Base-by-base conservation (phyloP, 2,888 invertebrate species). In the Philereme vetulata region DNA sequence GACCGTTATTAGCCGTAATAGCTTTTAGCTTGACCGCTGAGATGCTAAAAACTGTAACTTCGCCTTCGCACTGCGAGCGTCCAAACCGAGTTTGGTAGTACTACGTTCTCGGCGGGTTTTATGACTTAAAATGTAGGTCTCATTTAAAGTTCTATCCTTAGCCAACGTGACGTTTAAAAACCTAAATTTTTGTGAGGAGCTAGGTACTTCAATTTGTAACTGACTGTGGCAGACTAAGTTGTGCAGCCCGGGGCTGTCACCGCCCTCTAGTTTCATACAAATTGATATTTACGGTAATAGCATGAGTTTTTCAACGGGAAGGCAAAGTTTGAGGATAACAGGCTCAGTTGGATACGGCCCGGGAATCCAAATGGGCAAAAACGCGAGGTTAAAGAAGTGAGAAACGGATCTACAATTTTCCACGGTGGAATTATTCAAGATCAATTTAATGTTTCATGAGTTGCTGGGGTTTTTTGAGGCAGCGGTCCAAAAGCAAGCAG, bases 231-330 rank as follows among this genome's bases (percentile, higher is more conserved):
- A 78, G 78, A 72, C 67, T 74, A 85, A 85, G 81, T 86, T 85
- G 78, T 70, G 71, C 78, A 70, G 77, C 76, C 72, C 72, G 68
- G 71, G 77, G 78, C 81, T 66, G 77, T 78, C 80, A 79, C 86
- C 87, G 80, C 88, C 88, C 84, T 82, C 87, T 87, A 86, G 90
- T 86, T 90, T 86, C 88, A 90, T 89, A 88, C 88, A 90, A 92
- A 92, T 92, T 91, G 92, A 91, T 92, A 92, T 92, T 92, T 92
- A 92, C 90, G 89, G 86, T 91, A 89, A 92, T 89, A 87, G 90
- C 85, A 72, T 67, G 88, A 89, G 88, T 89, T 91, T 92, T 90
- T 90, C 86, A 85, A 80, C 85, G 83, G 76, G 80, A 83, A 81
- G 80, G 82, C 81, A 83, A 88, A 89, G 84, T 88, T 88, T 76